Conservation (phyloP, 2,888 invertebrate genomes). For the Volucella inflata region DNA sequence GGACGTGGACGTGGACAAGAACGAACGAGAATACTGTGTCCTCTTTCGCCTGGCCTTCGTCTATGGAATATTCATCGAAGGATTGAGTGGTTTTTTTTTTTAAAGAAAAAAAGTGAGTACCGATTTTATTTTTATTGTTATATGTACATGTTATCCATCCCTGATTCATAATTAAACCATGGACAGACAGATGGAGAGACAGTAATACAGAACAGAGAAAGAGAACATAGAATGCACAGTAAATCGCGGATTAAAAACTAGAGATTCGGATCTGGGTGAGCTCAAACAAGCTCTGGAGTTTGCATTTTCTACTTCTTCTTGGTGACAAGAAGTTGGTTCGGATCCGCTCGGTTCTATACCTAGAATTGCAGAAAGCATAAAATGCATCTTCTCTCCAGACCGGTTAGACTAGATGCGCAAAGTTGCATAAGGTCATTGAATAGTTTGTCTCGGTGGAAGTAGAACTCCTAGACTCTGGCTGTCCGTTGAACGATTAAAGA, state of each 20-base stretch:
- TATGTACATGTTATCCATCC: conserved; percentile 3
- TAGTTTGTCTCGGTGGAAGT: conserved; percentile 55
- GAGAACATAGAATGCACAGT: no score
- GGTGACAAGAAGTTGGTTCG: not conserved
- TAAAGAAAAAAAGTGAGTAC: conserved; percentile 48
- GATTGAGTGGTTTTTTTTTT: conserved; percentile 12
- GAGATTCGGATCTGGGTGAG: not conserved
- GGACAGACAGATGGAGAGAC: conserved; percentile 2
- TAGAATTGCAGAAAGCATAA: conserved; percentile 40
- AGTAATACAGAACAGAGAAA: conserved; percentile 56
- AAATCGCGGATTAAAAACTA: no score
- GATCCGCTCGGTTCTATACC: not conserved
- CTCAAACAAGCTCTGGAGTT: no score
- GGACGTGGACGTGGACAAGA: conserved; percentile 13
- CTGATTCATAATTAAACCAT: not conserved
- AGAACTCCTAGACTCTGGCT: conserved; percentile 23
- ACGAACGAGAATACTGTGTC: conserved; percentile 32
- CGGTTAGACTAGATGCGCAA: conserved; percentile 72
- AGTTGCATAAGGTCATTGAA: conserved; percentile 72
- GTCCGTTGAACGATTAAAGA: not conserved
- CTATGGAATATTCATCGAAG: conserved; percentile 33
- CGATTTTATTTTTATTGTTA: not conserved
- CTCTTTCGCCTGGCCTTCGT: conserved; percentile 37
- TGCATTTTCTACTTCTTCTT: not conserved
- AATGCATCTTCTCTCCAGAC: conserved; percentile 51